Evolutionary conservation across 2,113 vertebrate species (phyloP), one percentile per base, ranked within the genome.

Genomic region (Vulpes vulpes): DNA sequence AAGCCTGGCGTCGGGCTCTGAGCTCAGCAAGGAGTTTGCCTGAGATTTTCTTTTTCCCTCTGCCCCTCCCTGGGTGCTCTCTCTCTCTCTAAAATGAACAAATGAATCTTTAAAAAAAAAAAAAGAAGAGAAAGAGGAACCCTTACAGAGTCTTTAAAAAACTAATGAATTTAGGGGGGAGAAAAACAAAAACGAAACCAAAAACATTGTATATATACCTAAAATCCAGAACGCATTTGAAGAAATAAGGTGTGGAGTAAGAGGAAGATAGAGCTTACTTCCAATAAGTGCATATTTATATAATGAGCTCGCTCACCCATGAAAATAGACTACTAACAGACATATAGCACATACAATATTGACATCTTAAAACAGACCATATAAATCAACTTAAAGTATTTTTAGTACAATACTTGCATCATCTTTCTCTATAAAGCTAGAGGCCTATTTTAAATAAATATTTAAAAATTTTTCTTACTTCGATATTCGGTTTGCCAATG

Each of bases 401-500:
- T 86, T 90, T 79, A 73, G 91, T 65, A 9, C 43, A 73, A n/a
- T 30, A 11, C 62, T 94, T 94, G 74, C 19, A 89, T 76, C 90
- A 81, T 23, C 38, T 87, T 91, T 88, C 17, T 60, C 43, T 60
- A 59, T 19, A 80, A 84, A 74, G 2, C 53, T 64, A 83, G 59
- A 65, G 4, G 8, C 55, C 15, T 86, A 57, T 79, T 94, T 82
- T 73, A 81, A 65, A 60, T 74, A 55, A 57, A 67, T 78, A 4
- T 43, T 3, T n/a, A 5, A 43, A 76, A 84, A 82, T 30, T 49
- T n/a, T 73, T 65, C 35, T 93, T 67, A 64, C 57, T 88, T 93
- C 85, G 64, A 78, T 43, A 74, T 71, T 94, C 74, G 82, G 23
- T 55, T 92, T 32, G 85, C 83, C 60, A 74, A 35, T 53, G 19